These are phyloP conservation scores for Corynorhinus townsendii DNA, from an alignment of 2,113 vertebrate species.

Conservation along the genomic window DNA sequence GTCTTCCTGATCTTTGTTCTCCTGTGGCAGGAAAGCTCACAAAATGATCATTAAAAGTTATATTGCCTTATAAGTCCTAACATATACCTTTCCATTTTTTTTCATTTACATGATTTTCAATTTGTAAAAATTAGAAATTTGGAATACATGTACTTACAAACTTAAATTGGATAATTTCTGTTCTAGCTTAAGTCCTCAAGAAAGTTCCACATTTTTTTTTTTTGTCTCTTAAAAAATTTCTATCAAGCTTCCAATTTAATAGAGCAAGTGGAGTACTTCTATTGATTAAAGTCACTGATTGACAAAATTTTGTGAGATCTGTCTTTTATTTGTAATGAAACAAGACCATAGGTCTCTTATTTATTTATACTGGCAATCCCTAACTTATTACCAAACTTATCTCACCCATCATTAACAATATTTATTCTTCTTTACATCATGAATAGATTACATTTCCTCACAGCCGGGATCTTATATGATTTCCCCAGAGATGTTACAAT, in stretches of 20 bases:
- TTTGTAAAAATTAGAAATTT: not conserved
- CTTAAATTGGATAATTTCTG: not conserved
- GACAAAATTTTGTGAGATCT: not conserved
- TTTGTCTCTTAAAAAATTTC: not conserved
- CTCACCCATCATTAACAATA: not conserved
- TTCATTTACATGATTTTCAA: not conserved
- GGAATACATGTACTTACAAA: not conserved
- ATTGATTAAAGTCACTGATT: not conserved
- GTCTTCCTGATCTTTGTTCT: too few relatives aligned
- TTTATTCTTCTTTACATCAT: conserved; percentile 48
- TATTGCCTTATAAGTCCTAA: too few relatives aligned
- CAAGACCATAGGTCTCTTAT: not conserved
- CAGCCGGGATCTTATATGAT: conserved; percentile 43
- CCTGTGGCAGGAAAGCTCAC: too few relatives aligned
- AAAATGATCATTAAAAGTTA: too few relatives aligned
- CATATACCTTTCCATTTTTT: not conserved
- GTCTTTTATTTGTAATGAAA: not conserved
- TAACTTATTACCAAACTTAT: not conserved
- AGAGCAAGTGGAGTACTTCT: not conserved
- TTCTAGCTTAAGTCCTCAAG: not conserved
- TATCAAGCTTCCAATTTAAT: not conserved
- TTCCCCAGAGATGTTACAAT: conserved; percentile 50
- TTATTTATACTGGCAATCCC: not conserved
- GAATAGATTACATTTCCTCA: conserved; percentile 25
- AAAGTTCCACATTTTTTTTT: not conserved